These are phyloP conservation scores for Dasyornis broadbenti DNA, from an alignment of 2,113 vertebrate species.

Conservation along the genomic window DNA sequence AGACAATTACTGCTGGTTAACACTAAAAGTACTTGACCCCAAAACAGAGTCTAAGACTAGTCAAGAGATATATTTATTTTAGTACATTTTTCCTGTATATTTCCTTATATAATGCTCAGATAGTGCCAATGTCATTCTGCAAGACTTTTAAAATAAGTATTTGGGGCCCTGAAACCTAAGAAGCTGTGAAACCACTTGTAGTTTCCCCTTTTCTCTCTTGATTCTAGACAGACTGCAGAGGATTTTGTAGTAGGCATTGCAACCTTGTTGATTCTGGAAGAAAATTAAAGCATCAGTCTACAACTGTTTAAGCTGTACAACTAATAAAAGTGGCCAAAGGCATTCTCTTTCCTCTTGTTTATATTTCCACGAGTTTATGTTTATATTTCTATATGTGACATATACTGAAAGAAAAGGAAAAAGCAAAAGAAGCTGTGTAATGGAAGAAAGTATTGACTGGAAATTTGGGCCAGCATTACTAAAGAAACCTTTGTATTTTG, in stretches of 20 bases:
- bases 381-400: background rate
- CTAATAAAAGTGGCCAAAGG: background rate
- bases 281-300: background rate
- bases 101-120: background rate
- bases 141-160: background rate
- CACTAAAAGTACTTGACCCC: background rate
- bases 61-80: background rate
- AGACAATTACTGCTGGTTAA: background rate
- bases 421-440: background rate
- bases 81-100: background rate
- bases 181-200: background rate
- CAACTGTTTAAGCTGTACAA: background rate
- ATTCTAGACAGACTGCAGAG: background rate
- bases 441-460: background rate
- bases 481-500: background rate
- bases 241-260: background rate
- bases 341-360: background rate
- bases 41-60: background rate
- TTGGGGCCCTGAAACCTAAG: background rate
- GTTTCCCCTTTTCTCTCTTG: background rate
- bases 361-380: background rate
- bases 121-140: background rate
- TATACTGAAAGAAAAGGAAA: background rate
- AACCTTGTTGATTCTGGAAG: background rate
- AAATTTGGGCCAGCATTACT: background rate